These are phyloP conservation scores for Trachelus troglodyta DNA, from an alignment of 2,888 invertebrate species.

Conservation along the genomic window DNA sequence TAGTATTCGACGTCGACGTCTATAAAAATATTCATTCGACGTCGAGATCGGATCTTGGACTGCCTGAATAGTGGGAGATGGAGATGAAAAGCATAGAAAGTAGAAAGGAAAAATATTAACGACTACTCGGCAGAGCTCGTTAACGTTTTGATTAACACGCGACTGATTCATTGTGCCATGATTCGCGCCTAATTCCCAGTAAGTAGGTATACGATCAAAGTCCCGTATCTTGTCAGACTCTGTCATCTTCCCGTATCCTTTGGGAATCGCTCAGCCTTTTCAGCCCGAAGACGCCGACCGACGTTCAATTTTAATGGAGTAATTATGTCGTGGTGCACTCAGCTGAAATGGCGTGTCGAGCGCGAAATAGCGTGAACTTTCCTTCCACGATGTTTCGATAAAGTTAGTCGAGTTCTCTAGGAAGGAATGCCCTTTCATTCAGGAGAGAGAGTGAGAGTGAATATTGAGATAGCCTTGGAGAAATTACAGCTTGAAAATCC, in stretches of 20 bases:
- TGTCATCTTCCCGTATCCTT: constrained; percentile 38
- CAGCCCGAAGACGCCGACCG: constrained; percentile 31
- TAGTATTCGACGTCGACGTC: constrained; percentile 17
- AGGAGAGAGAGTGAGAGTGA: not conserved
- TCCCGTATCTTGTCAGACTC: constrained; percentile 29
- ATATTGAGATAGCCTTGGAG: not conserved
- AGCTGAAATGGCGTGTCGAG: not conserved
- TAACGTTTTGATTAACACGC: constrained; percentile 53
- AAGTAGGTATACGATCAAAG: constrained; percentile 42
- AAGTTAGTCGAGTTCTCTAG: not conserved
- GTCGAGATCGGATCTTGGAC: constrained; percentile 4
- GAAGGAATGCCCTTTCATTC: not conserved
- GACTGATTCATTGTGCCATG: constrained; percentile 26
- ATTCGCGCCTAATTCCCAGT: not conserved
- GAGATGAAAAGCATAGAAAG: constrained; percentile 15
- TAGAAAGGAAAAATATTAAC: constrained; percentile 48
- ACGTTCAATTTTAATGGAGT: constrained; percentile 47
- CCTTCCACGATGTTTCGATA: not conserved
- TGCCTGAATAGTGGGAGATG: not conserved
- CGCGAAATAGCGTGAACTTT: not conserved
- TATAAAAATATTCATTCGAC: not conserved
- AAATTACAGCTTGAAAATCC: not conserved
- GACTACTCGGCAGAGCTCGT: constrained; percentile 50
- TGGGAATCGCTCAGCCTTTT: constrained; percentile 20
- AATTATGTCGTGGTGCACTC: constrained; percentile 40